phyloP scores from a whole-genome alignment of 2,888 invertebrate genomes.

The Acheta domesticus region DNA sequence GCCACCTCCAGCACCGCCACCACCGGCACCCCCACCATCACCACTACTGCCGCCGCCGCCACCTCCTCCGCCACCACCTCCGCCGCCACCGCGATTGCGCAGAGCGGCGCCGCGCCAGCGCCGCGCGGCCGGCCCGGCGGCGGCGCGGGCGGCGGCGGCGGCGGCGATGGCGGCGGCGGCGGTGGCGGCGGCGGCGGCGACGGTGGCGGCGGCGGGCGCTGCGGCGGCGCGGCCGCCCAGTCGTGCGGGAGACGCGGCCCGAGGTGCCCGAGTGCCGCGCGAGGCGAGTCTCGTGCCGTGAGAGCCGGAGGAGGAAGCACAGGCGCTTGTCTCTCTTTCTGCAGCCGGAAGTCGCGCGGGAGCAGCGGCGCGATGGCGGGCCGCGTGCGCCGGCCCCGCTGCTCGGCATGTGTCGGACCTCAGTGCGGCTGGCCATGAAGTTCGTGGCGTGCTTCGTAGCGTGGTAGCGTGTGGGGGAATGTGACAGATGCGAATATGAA shows the following conservation, averaged over 20 bases:
- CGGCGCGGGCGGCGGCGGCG: not conserved
- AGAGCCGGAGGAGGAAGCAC: slow-evolving; percentile 6
- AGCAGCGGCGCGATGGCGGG: slow-evolving; percentile 18
- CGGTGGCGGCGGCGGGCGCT: not conserved
- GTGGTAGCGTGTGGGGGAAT: slow-evolving; percentile 7
- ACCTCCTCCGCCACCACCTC: not conserved
- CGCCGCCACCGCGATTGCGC: slow-evolving; percentile 5
- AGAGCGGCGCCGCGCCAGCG: slow-evolving; percentile 9
- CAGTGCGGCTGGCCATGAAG: slow-evolving; percentile 7
- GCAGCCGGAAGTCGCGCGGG: not conserved
- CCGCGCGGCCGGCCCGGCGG: not conserved
- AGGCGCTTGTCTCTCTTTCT: not conserved
- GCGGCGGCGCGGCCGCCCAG: not conserved
- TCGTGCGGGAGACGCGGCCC: slow-evolving; percentile 3
- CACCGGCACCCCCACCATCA: not conserved
- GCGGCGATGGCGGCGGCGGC: not conserved
- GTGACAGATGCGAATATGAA: slow-evolving; percentile 2
- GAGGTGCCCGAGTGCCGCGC: slow-evolving; percentile 10
- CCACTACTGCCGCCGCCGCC: not conserved
- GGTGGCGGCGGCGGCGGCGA: not conserved
- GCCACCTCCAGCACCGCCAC: not conserved
- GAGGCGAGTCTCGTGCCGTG: slow-evolving; percentile 2
- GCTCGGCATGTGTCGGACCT: slow-evolving; percentile 9
- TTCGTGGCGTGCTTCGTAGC: slow-evolving; percentile 7
- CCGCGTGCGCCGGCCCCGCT: slow-evolving; percentile 18